A percentile compares a stretch with the other conserved stretches of the same genome.
Conservation (phyloP, 2,888 invertebrate species). For the Parapristionchus giblindavisi region DNA sequence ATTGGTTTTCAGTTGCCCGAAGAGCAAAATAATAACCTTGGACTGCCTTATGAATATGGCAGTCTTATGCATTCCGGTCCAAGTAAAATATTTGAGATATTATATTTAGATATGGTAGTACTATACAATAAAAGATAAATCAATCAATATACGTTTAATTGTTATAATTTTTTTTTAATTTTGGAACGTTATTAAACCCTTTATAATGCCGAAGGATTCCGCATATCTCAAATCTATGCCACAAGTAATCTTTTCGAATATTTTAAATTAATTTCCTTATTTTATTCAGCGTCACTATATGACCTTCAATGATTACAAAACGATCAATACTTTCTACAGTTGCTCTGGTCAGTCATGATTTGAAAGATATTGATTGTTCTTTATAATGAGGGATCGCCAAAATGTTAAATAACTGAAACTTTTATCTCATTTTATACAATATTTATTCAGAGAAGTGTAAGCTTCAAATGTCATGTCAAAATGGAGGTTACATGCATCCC, state of each 20-base stretch:
- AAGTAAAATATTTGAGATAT: too few relatives aligned
- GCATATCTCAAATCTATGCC: conserved; percentile 13
- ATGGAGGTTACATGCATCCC: conserved; percentile 19
- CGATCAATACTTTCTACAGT: conserved; percentile 17
- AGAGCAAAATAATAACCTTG: conserved; percentile 14
- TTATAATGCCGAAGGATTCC: not conserved
- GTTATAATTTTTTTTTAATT: not conserved
- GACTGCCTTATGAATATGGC: conserved; percentile 15
- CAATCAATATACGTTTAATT: too few relatives aligned
- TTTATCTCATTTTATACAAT: not conserved
- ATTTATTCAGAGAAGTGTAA: not conserved
- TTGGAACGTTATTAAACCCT: not conserved
- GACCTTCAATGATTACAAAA: conserved; percentile 31
- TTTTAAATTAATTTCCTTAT: not conserved
- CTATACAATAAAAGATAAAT: too few relatives aligned
- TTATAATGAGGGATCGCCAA: not conserved
- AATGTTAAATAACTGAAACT: not conserved
- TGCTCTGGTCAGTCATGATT: conserved; percentile 3
- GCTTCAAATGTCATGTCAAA: not conserved
- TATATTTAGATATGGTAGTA: too few relatives aligned
- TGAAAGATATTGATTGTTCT: not conserved
- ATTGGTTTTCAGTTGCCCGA: not conserved
- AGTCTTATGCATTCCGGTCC: conserved; percentile 28
- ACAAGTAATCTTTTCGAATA: not conserved
- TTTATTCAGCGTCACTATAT: conserved; percentile 5